Base-by-base conservation (phyloP, 2,888 invertebrate species). In the Ennomos quercinarius region DNA sequence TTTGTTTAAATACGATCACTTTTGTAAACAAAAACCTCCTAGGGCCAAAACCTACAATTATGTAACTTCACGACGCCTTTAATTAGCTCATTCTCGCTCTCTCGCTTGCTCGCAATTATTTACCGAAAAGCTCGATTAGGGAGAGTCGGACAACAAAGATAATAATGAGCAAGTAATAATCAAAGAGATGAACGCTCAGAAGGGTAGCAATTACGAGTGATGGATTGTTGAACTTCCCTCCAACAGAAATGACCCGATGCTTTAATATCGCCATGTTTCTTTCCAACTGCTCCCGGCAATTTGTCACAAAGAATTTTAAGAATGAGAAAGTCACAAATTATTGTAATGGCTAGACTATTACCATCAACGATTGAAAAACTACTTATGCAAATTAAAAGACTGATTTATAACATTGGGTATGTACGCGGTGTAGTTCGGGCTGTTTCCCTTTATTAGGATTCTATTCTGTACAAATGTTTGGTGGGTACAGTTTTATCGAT, bases 121-220 rank as follows among this genome's bases (percentile, higher is more conserved):
- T 61, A 59, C 51, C 45, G 50, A 59, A 55, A 61, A 56, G 64
- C 65, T 64, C 63, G 63, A 67, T 66, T 64, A 69, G 46, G 54
- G 51, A 39, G 44, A 65, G 61, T 63, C 60, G 44, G 52, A 63
- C 60, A 68, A 58, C 57, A 68, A 60, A 63, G 63, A 65, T 66
- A 64, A 67, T 67, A 65, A 67, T 67, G 65, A 69, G 65, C 65
- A 63, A 69, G 63, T 83, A 81, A 83, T 84, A 85, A 86, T 87
- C 81, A 83, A 83, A 85, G 74, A 82, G 83, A 83, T 78, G 78
- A 81, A 81, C 81, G 80, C 75, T 78, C 72, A 67, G 77, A 78
- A 83, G 82, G 80, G 80, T 71, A 79, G 83, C 84, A 88, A 88
- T 89, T 88, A 87, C 81, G 78, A 74, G 80, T 87, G 88, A 88